A percentile compares a stretch with the other conserved stretches of the same genome.
phyloP scores from a whole-genome alignment of 2,888 invertebrate genomes.

The Alentia gelatinosa region DNA sequence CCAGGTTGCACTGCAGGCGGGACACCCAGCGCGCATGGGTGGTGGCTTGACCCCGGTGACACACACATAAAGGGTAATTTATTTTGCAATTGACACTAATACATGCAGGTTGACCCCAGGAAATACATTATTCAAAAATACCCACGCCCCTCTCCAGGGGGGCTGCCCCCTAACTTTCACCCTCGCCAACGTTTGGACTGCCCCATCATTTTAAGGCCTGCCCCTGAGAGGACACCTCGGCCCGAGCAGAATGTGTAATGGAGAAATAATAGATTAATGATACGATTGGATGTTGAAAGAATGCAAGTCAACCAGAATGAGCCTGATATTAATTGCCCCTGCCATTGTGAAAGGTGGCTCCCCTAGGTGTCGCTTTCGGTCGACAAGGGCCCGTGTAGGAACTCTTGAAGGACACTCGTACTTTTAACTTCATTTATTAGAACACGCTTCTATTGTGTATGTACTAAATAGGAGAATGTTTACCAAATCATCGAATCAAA shows the following conservation, averaged over 20 bases:
- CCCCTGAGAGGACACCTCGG: background rate
- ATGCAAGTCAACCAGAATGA: slow-evolving; percentile 24
- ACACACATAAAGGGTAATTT: slow-evolving; percentile 46
- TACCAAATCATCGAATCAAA: too few species aligned
- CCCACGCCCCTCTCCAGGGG: background rate
- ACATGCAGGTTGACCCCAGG: slow-evolving; percentile 44
- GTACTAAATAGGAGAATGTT: too few species aligned
- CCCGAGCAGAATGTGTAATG: background rate
- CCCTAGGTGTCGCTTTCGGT: slow-evolving; percentile 1
- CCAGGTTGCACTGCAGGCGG: slow-evolving; percentile 27
- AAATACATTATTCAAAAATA: slow-evolving; percentile 49
- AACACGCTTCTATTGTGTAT: too few species aligned
- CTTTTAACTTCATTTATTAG: too few species aligned
- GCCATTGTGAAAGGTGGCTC: background rate
- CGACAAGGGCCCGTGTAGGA: background rate
- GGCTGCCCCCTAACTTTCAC: background rate
- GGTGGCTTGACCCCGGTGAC: slow-evolving; percentile 38
- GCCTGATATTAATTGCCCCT: slow-evolving; percentile 1
- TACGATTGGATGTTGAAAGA: slow-evolving; percentile 41
- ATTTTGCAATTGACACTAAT: slow-evolving; percentile 51
- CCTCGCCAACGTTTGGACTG: too few species aligned
- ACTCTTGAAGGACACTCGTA: too few species aligned
- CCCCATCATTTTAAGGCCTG: too few species aligned
- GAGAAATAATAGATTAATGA: slow-evolving; percentile 39
- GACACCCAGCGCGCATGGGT: slow-evolving; percentile 44